Base-by-base conservation (phyloP, 2,888 invertebrate genomes). In the Chromoteleia sp. region DNA sequence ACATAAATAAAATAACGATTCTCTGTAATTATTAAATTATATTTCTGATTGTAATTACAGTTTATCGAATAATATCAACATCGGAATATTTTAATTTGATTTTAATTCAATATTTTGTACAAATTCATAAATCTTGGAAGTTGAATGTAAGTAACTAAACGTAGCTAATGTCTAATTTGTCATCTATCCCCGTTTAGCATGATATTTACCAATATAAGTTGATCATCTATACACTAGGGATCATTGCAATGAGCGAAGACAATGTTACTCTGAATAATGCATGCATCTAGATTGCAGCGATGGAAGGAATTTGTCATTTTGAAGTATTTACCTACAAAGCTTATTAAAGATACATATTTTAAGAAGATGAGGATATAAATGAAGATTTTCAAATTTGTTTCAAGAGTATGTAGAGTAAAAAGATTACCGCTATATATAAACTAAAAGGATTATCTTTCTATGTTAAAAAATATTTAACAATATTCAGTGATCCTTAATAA, bases 301-400 rank as follows among this genome's bases (percentile, higher is more conserved):
- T 25, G 4, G 12, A 21, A 48, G 41, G 15, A 43, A 36, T 36
- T 36, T n/a, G n/a, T 36, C 8, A 36, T 36, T 36, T 36, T 36
- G 10, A 36, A 36, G 3, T 36, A 10, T 10, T 36, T 36, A 36
- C 10, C n/a, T n/a, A 14, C 4, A 41, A 41, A 25, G 12, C 12
- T 17, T 14, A 14, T 12, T 41, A 5, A 33, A 33, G 7, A 33
- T 33, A 36, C 7, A 36, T 1, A 36, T 36, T 36, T 8, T n/a
- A n/a, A n/a, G n/a, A n/a, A n/a, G 8, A 36, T 36, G n/a, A 36
- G n/a, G 10, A 8, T n/a, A n/a, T n/a, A n/a, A 36, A n/a, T 36
- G n/a, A 10, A 1, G 10, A 36, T 6, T 8, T 36, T 36, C 6
- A 36, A 0, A 36, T 36, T 36, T 36, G n/a, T 36, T 36, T 3